Evolutionary conservation across 2,113 vertebrate species (phyloP).

Genomic region (Platysternon megacephalum): DNA sequence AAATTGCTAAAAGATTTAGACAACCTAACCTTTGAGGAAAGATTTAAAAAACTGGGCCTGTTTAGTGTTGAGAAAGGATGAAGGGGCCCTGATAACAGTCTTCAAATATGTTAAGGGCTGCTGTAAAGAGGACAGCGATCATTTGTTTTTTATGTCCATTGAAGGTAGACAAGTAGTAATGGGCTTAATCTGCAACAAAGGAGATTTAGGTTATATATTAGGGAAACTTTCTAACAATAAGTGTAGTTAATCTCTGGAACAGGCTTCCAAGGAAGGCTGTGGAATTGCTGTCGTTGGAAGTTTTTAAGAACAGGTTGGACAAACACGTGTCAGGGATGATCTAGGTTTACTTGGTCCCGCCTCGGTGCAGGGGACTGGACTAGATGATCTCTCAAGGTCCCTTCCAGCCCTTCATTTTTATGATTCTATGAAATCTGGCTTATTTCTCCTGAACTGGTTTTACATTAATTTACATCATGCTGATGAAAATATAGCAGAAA

Average conservation of each 20-base stretch:
- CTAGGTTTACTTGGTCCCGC: not conserved
- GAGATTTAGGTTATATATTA: not conserved
- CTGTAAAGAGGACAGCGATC: not conserved
- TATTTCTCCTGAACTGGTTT: not conserved
- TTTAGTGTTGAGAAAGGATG: not conserved
- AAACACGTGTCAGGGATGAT: not conserved
- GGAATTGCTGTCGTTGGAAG: not conserved
- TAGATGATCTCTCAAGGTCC: not conserved
- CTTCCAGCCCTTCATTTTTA: not conserved
- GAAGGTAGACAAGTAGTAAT: not conserved
- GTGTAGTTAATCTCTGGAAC: not conserved
- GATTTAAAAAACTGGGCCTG: not conserved
- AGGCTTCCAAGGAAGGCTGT: not conserved
- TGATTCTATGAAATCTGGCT: not conserved
- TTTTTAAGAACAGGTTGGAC: not conserved
- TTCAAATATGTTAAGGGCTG: not conserved
- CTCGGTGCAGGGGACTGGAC: not conserved
- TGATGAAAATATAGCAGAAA: not conserved
- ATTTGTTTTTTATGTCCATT: not conserved
- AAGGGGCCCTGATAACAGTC: not conserved
- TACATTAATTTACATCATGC: not conserved
- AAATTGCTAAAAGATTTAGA: not conserved
- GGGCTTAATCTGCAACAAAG: not conserved
- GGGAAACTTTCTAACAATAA: not conserved
- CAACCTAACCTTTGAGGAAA: not conserved